These are phyloP conservation scores for Metalampra italica DNA, from an alignment of 2,888 invertebrate genomes.

Conservation along the genomic window DNA sequence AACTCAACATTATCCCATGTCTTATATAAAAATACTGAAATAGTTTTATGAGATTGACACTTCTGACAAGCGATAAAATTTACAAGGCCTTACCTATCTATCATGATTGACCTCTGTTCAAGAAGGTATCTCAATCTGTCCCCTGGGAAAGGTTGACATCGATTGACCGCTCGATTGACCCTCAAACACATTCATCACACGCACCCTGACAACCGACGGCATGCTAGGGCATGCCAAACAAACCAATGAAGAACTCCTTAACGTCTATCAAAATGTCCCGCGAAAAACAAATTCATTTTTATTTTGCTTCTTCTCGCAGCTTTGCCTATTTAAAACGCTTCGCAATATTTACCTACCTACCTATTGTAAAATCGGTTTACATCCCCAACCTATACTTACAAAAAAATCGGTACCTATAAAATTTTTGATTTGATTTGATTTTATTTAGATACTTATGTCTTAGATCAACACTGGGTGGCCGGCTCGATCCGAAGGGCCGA, in stretches of 20 bases:
- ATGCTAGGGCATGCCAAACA: no score
- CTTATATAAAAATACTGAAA: not conserved
- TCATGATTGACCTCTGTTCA: not conserved
- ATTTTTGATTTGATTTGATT: no score
- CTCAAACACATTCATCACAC: slow-evolving; percentile 12
- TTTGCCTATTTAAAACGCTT: no score
- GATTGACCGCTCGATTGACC: slow-evolving; percentile 11
- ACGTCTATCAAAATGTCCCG: slow-evolving; percentile 5
- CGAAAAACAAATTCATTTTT: no score
- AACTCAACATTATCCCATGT: not conserved
- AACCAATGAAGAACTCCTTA: slow-evolving; percentile 5
- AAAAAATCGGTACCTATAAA: no score
- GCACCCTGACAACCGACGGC: not conserved
- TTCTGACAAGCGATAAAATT: not conserved
- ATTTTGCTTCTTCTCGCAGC: no score
- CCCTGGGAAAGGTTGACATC: slow-evolving; percentile 4
- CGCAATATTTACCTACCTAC: no score
- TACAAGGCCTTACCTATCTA: not conserved
- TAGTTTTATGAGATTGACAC: not conserved
- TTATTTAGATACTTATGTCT: no score
- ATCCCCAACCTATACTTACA: no score
- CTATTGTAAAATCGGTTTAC: no score
- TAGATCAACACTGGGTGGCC: no score
- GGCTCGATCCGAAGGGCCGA: no score
- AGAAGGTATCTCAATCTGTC: not conserved